Percentiles rank a stretch among this genome's conserved stretches.
phyloP scores from a whole-genome alignment of 2,113 vertebrate species.

The Laticauda laticaudata region DNA sequence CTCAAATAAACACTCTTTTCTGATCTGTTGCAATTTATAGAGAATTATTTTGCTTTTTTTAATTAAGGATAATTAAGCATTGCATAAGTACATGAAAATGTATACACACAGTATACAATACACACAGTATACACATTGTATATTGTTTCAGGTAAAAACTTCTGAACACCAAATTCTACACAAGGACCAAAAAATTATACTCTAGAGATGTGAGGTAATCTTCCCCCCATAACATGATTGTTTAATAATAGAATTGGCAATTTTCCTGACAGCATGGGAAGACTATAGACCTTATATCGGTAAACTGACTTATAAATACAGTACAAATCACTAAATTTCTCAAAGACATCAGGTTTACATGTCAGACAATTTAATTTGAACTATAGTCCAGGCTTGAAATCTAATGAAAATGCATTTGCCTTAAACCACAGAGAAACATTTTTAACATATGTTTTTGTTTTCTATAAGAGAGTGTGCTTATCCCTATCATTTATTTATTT shows the following conservation, averaged over 20 bases:
- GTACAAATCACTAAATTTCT: neutral
- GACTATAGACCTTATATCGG: neutral
- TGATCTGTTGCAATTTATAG: conserved; percentile 21
- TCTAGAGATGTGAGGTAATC: neutral
- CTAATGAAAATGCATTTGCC: neutral
- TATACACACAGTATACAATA: neutral
- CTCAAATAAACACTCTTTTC: conserved; percentile 33
- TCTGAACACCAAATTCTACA: neutral
- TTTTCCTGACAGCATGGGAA: neutral
- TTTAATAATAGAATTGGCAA: neutral
- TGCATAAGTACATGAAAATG: neutral
- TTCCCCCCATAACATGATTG: neutral
- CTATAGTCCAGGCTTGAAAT: neutral
- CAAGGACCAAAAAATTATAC: neutral
- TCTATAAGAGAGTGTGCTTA: neutral
- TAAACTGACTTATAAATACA: neutral
- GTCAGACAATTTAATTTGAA: neutral
- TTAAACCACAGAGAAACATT: neutral
- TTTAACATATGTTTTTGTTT: neutral
- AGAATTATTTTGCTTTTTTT: neutral
- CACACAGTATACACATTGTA: neutral
- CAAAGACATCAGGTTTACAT: neutral
- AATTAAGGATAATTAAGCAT: neutral
- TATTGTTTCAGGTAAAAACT: neutral
- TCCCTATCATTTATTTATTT: neutral